Conservation (phyloP, 2,797 vertebrate species). For the Gambusia yucatana region DNA sequence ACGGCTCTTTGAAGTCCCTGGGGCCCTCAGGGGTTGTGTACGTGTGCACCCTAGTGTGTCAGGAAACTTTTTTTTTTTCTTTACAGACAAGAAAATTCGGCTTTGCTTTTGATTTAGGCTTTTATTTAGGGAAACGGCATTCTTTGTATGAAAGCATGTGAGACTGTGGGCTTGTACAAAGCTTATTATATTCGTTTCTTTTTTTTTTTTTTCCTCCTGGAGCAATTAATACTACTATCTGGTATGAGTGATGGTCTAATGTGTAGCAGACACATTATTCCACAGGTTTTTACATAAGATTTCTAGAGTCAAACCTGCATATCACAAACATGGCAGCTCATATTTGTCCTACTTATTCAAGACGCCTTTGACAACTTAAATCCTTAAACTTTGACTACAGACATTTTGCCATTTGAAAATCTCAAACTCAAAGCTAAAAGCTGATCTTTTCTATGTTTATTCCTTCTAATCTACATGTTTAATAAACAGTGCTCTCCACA, state of each 20-base stretch:
- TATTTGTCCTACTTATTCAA: neutral
- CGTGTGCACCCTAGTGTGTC: constrained; percentile 33
- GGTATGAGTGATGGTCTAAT: neutral
- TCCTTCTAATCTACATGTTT: neutral
- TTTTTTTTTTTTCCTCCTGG: neutral
- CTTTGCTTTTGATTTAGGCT: constrained; percentile 53
- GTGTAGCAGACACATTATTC: neutral
- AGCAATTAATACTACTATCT: neutral
- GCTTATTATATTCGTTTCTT: constrained; percentile 1
- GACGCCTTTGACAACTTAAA: neutral
- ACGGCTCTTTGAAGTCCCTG: constrained; percentile 77
- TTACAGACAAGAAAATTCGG: constrained; percentile 59
- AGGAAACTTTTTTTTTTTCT: constrained; percentile 46
- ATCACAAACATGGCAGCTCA: constrained; percentile 2
- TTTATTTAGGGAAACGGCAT: constrained; percentile 29
- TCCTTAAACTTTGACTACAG: neutral
- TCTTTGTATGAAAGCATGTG: constrained; percentile 20
- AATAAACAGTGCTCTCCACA: neutral
- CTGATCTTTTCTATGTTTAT: neutral
- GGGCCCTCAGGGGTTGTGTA: constrained; percentile 52
- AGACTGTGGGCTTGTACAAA: constrained; percentile 8
- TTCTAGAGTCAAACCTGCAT: neutral
- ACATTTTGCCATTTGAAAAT: neutral
- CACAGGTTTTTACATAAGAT: neutral
- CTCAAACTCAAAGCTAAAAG: neutral